Percentiles rank a stretch among this genome's conserved stretches.
phyloP scores from a whole-genome alignment of 2,113 vertebrate species.

The Rhipidura dahli region DNA sequence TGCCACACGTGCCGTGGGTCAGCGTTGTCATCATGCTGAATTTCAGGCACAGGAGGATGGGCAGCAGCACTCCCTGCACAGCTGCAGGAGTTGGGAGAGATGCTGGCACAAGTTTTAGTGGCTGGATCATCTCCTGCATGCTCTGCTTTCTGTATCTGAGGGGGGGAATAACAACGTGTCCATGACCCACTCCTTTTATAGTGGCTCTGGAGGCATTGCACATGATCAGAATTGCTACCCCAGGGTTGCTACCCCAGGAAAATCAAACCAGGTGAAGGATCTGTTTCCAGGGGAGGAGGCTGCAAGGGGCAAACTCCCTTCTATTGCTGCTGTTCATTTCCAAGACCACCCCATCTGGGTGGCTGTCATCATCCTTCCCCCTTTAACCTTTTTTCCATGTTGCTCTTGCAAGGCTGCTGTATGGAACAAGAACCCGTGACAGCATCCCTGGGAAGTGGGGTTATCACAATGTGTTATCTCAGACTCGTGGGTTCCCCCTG shows the following conservation, averaged over 20 bases:
- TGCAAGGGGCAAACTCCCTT: background rate
- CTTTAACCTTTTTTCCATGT: background rate
- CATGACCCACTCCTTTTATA: background rate
- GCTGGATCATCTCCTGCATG: background rate
- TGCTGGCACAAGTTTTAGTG: background rate
- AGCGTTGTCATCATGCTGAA: background rate
- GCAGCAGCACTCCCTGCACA: background rate
- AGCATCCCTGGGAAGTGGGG: background rate
- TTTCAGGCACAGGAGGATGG: background rate
- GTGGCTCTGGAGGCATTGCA: background rate
- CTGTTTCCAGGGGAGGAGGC: background rate
- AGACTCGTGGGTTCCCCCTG: background rate
- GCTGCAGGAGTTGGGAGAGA: background rate
- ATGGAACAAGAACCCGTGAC: background rate
- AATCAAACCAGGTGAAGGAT: background rate
- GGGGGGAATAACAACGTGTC: background rate
- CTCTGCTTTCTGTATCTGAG: background rate
- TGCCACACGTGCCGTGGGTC: background rate
- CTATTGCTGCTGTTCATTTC: background rate
- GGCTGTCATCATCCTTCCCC: background rate
- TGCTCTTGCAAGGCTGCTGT: background rate
- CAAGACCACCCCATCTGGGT: background rate
- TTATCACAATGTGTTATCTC: background rate
- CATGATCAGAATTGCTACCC: background rate
- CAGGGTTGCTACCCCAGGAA: background rate